A percentile compares a stretch with the other conserved stretches of the same genome.
Conservation (phyloP, 2,888 invertebrate species). For the Ypsolopha sequella region DNA sequence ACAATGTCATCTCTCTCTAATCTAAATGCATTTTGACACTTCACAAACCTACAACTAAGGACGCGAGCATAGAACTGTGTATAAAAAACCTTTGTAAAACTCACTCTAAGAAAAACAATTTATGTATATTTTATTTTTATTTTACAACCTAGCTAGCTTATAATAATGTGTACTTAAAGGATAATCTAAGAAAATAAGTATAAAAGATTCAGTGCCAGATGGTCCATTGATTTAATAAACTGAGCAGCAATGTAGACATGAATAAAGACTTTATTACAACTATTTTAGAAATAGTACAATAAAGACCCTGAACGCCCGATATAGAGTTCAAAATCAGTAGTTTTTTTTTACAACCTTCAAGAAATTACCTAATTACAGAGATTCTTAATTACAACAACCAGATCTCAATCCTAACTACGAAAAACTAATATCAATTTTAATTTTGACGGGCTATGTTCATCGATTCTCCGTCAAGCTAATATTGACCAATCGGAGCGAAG, state of each 20-base stretch:
- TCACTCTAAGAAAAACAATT: conserved; percentile 32
- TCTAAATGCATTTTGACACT: conserved; percentile 21
- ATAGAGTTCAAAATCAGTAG: conserved; percentile 3
- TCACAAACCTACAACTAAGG: conserved; percentile 19
- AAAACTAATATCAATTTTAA: conserved; percentile 9
- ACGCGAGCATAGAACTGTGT: neutral
- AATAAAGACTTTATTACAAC: conserved; percentile 42
- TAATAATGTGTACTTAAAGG: conserved; percentile 48
- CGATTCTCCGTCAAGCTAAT: conserved; percentile 11
- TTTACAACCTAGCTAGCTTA: conserved; percentile 44
- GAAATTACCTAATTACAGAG: neutral
- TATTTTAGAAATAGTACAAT: conserved; percentile 61
- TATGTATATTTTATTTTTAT: conserved; percentile 32
- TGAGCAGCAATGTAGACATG: conserved; percentile 17
- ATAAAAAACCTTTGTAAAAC: conserved; percentile 15
- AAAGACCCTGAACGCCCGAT: conserved; percentile 41
- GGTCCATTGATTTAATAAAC: conserved; percentile 1
- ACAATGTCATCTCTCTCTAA: conserved; percentile 20
- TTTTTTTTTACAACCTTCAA: neutral
- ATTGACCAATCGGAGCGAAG: conserved; percentile 33
- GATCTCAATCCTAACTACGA: conserved; percentile 1
- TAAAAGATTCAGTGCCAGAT: conserved; percentile 23
- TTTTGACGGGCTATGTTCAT: conserved; percentile 36
- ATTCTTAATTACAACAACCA: conserved; percentile 5
- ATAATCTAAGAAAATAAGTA: conserved; percentile 4